Conservation (phyloP, 1,140 invertebrate genomes). For the Neuroterus valhalla region DNA sequence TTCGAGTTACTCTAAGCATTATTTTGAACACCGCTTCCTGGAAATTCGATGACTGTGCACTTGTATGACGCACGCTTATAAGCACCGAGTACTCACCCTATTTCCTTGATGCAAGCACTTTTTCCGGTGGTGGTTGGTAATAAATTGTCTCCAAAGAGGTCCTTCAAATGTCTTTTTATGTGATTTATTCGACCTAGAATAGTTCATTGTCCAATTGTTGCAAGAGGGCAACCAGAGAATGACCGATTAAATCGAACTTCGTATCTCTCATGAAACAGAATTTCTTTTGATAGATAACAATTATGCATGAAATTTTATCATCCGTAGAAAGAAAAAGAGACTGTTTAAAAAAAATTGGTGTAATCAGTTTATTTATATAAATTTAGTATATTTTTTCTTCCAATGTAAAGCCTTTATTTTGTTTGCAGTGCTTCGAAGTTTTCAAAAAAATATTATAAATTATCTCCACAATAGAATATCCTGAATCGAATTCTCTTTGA, state of each 20-base stretch:
- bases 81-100: slow-evolving; percentile 1
- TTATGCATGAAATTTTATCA: too few species aligned
- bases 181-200: slow-evolving; percentile 10
- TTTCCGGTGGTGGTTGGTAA: slow-evolving; percentile 22
- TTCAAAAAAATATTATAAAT: too few species aligned
- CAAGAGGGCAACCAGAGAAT: slow-evolving; percentile 11
- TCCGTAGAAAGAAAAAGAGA: too few species aligned
- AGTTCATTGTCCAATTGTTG: neutral
- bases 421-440: too few species aligned
- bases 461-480: neutral
- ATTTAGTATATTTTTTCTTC: too few species aligned
- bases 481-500: slow-evolving; percentile 3
- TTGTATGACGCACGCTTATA: slow-evolving; percentile 14
- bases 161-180: slow-evolving; percentile 6
- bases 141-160: slow-evolving; percentile 23
- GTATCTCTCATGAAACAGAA: neutral
- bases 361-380: too few species aligned
- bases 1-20: neutral
- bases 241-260: neutral
- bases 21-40: slow-evolving; percentile 18
- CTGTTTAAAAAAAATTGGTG: too few species aligned
- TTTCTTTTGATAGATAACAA: too few species aligned
- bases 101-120: slow-evolving; percentile 19
- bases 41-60: slow-evolving; percentile 11
- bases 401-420: too few species aligned